A percentile compares a stretch with the other conserved stretches of the same genome.
phyloP scores from a whole-genome alignment of 2,113 vertebrate species.

The Aegotheles bennettii region DNA sequence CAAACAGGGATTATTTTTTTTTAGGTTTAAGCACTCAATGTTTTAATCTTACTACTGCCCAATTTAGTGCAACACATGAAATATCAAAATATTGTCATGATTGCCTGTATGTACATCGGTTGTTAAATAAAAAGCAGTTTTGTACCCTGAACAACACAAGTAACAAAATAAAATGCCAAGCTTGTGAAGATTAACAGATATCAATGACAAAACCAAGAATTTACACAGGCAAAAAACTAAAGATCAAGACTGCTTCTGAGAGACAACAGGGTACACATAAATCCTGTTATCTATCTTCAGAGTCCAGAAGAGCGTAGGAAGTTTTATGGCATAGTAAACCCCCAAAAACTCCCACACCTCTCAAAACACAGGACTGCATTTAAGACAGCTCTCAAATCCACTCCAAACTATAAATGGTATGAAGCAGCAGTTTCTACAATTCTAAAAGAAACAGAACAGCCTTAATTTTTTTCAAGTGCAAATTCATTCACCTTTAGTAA shows the following conservation, averaged over 20 bases:
- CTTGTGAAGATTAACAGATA: neutral
- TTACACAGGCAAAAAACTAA: neutral
- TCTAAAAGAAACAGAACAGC: neutral
- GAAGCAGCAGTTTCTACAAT: neutral
- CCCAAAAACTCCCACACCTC: neutral
- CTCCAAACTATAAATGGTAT: neutral
- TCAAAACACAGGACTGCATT: neutral
- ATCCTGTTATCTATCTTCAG: neutral
- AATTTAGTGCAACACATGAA: neutral
- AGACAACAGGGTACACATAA: neutral
- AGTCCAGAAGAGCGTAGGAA: neutral
- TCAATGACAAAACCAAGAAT: neutral
- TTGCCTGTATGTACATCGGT: too few species aligned
- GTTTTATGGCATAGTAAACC: neutral
- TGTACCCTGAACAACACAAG: neutral
- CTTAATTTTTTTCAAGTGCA: neutral
- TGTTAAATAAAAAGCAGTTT: neutral
- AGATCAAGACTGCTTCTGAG: neutral
- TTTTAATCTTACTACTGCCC: neutral
- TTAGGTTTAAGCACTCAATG: neutral
- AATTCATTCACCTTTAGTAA: neutral
- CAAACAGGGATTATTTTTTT: neutral
- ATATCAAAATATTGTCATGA: rapidly evolving
- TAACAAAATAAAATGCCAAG: neutral
- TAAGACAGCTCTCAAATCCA: neutral